Percentiles rank a stretch among this genome's conserved stretches.
These are phyloP conservation scores for Hydrolagus colliei DNA, from an alignment of 2,797 vertebrate species.

Conservation along the genomic window DNA sequence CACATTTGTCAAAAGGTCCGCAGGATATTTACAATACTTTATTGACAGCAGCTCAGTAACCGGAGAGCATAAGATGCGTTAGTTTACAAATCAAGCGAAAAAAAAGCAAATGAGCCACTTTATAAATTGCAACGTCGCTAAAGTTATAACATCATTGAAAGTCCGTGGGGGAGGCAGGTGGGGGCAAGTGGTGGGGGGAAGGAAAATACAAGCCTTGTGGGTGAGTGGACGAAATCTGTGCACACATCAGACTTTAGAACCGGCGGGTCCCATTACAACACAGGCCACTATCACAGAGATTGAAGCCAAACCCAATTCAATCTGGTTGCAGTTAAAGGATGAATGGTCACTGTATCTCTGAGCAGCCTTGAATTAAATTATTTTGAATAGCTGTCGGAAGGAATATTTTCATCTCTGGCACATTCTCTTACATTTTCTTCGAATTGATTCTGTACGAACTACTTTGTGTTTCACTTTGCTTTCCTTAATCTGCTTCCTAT, in stretches of 20 bases:
- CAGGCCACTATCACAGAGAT: too few relatives aligned
- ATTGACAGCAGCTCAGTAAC: neutral
- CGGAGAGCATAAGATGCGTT: neutral
- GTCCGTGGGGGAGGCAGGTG: too few relatives aligned
- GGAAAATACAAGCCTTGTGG: neutral
- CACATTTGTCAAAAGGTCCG: neutral
- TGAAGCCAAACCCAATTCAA: neutral
- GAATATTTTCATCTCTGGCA: neutral
- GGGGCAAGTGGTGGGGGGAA: too few relatives aligned
- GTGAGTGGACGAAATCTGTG: neutral
- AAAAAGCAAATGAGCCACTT: neutral
- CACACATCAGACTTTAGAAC: neutral
- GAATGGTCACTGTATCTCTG: neutral
- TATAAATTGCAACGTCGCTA: neutral
- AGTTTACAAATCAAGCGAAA: neutral
- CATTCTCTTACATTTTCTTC: neutral
- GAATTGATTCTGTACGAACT: neutral
- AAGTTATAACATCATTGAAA: too few relatives aligned
- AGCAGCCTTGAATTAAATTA: neutral
- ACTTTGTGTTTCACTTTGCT: neutral
- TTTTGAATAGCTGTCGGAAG: neutral
- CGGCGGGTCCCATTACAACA: too few relatives aligned
- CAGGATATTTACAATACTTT: neutral
- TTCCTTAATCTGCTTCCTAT: neutral
- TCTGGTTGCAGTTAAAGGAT: too few relatives aligned